Conservation (phyloP, 2,888 invertebrate species). For the Leptura quadrifasciata region DNA sequence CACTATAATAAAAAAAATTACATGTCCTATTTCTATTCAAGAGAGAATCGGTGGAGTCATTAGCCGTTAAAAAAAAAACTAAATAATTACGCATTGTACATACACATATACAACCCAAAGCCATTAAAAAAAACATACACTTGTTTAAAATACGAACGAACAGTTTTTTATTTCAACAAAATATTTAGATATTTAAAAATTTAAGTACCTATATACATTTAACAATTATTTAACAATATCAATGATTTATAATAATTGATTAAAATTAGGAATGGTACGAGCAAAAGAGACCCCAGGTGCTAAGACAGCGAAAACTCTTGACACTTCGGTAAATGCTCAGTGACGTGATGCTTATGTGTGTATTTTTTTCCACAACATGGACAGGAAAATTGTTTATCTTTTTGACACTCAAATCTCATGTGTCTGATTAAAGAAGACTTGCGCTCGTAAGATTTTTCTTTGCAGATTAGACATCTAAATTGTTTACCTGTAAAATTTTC, state of each 20-base stretch:
- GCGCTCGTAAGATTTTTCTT: conserved; percentile 55
- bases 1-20: no score
- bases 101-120: no score
- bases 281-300: background rate
- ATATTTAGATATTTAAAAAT: no score
- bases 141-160: no score
- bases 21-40: no score
- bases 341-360: conserved; percentile 53
- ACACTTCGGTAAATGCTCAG: conserved; percentile 47
- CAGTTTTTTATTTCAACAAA: no score
- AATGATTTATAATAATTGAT: background rate
- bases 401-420: conserved; percentile 61
- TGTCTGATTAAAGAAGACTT: conserved; percentile 60
- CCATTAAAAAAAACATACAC: no score
- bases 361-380: conserved; percentile 51
- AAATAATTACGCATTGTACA: no score
- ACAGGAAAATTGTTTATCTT: conserved; percentile 59
- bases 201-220: no score
- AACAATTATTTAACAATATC: no score
- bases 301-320: conserved; percentile 6
- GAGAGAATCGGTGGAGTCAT: no score
- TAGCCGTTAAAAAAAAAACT: no score
- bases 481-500: conserved; percentile 24
- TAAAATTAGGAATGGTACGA: background rate
- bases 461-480: conserved; percentile 53